Percentiles rank a stretch among this genome's conserved stretches.
Conservation (phyloP, 2,888 invertebrate species). For the Leptopilina syphax region DNA sequence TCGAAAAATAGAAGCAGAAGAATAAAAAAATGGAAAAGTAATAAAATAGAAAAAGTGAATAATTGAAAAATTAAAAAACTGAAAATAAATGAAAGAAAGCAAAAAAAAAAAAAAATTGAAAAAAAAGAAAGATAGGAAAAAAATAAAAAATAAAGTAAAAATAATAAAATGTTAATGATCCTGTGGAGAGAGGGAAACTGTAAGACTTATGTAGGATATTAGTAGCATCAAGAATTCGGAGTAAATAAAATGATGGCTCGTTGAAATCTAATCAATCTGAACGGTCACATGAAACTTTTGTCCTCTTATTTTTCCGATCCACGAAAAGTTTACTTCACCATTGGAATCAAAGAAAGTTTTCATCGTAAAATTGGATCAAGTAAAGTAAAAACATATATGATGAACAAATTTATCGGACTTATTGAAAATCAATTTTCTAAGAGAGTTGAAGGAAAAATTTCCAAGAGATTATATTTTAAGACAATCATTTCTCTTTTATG, state of each 20-base stretch:
- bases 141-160: too few relatives aligned
- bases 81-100: too few relatives aligned
- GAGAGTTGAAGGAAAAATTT: neutral
- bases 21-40: too few relatives aligned
- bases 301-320: neutral
- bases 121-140: too few relatives aligned
- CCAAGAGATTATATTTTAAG: neutral
- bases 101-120: too few relatives aligned
- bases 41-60: too few relatives aligned
- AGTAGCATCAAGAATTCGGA: neutral
- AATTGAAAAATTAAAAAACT: too few relatives aligned
- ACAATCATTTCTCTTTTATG: neutral
- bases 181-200: too few relatives aligned
- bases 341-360: neutral
- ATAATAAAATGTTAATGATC: too few relatives aligned
- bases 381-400: constrained; percentile 1
- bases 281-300: neutral
- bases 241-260: constrained; percentile 17
- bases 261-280: constrained; percentile 34
- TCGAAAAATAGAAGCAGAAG: too few relatives aligned
- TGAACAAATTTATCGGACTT: neutral
- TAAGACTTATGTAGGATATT: neutral
- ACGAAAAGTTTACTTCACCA: neutral
- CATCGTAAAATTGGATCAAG: neutral
- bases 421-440: neutral